Evolutionary conservation across 92 coral and sea anemone genomes (phyloP).

Genomic region (Parazoanthus darwini): DNA sequence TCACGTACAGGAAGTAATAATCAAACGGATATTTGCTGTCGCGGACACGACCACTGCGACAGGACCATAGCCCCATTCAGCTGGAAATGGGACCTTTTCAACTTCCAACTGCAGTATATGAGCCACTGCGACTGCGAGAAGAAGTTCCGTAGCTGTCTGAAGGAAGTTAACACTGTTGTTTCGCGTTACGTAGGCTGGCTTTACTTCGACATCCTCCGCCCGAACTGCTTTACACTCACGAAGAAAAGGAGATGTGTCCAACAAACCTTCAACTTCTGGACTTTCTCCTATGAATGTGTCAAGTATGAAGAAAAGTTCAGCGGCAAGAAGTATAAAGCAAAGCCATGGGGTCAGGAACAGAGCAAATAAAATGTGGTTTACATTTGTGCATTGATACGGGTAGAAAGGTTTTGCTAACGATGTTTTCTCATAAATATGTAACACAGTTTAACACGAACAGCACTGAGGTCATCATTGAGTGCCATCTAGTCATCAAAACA

Average conservation of each 20-base stretch:
- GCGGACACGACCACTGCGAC: conserved; percentile 39
- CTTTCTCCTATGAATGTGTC: not conserved
- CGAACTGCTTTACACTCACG: conserved; percentile 21
- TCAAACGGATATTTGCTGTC: conserved; percentile 33
- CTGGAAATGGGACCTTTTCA: conserved; percentile 32
- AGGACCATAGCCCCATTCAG: conserved; percentile 15
- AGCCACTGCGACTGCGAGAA: conserved; percentile 39
- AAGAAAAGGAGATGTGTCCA: not conserved
- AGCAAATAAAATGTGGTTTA: not conserved
- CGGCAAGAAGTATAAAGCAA: not conserved
- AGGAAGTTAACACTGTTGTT: not conserved
- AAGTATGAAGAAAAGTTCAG: not conserved
- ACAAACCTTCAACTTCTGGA: not conserved
- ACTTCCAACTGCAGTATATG: conserved; percentile 14
- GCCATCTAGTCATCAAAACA: too few relatives aligned
- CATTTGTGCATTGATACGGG: not conserved
- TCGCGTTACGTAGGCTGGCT: conserved; percentile 20
- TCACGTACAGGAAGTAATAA: not conserved
- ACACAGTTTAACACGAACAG: not conserved
- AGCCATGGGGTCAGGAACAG: not conserved
- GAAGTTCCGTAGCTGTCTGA: conserved; percentile 28
- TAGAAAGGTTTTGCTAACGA: not conserved
- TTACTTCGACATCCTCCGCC: conserved; percentile 27
- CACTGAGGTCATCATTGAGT: too few relatives aligned
- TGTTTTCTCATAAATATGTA: not conserved